Percentiles rank a stretch among this genome's conserved stretches.
Evolutionary conservation across 1,140 invertebrate genomes (phyloP).

Genomic region (Rhyzopertha dominica): DNA sequence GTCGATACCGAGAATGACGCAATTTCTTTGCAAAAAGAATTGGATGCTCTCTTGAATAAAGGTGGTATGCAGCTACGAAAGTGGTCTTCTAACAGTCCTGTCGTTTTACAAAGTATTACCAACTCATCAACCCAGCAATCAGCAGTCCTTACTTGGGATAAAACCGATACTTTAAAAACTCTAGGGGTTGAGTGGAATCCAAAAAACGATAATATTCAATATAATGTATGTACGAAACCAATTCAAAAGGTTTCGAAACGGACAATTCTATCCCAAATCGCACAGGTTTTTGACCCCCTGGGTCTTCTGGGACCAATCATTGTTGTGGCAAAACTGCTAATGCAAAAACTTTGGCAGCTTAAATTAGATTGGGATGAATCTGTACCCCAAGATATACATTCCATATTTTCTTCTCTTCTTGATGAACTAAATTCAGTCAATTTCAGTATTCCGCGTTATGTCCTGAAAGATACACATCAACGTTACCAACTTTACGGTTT

Average conservation of each 20-base stretch:
- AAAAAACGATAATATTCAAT: background rate
- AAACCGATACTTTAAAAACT: background rate
- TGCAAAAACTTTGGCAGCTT: background rate
- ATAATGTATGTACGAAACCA: background rate
- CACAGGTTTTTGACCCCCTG: too few species aligned
- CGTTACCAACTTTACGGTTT: background rate
- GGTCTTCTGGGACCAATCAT: too few species aligned
- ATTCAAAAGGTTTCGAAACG: background rate
- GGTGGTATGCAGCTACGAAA: too few species aligned
- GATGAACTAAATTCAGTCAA: too few species aligned
- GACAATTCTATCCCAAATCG: background rate
- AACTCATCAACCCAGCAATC: constrained; percentile 2
- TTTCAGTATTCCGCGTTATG: background rate
- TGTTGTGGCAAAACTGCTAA: background rate
- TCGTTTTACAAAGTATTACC: background rate
- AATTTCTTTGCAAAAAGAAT: background rate
- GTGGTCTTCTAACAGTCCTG: too few species aligned
- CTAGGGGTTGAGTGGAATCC: background rate
- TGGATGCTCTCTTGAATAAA: background rate
- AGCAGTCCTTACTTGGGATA: too few species aligned
- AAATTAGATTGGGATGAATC: background rate
- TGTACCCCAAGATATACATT: background rate
- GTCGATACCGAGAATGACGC: background rate
- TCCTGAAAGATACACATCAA: background rate
- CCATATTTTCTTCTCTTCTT: background rate